Evolutionary conservation across 2,113 vertebrate species (phyloP), one percentile per base, ranked within the genome.

Genomic region (Gymnogyps californianus): DNA sequence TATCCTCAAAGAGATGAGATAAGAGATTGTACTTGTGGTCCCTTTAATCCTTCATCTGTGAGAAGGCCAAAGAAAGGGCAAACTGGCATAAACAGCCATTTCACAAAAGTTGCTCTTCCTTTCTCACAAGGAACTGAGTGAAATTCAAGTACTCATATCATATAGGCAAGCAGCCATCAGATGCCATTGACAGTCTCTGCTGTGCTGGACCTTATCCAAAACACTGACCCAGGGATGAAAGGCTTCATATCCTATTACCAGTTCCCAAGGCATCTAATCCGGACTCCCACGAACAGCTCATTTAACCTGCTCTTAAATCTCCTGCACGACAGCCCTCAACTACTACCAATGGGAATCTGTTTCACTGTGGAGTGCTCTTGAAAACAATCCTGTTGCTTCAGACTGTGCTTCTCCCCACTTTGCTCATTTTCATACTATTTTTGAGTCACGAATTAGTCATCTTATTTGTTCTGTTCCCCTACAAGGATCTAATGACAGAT

Each of bases 241-340:
- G 76, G 52, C 59, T 95, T 95, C n/a, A 34, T 93, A 96, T 96
- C 65, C 28, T 86, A 75, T 96, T 95, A 96, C 84, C 74, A 81
- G 70, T 92, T 91, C 90, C 84, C 90, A 91, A 84, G 85, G 94
- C 76, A 87, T 78, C 75, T 85, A 91, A 96, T 93, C 72, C 84
- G 25, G 47, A 70, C 77, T 90, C 65, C 76, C 69, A 65, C 57
- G 90, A 95, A 82, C 81, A 92, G 75, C 71, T 91, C 62, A 61
- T 58, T 67, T 67, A 96, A 90, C 85, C 49, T 91, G 89, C 74
- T 90, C 55, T 28, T 89, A 88, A 65, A 88, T 47, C 87, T 32
- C 51, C 34, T 66, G n/a, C 7, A 6, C 0, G 2, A 76, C 61
- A 67, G 44, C 34, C 58, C 89, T 86, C 71, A 70, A 15, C 58